These are phyloP conservation scores for Passerculus sandwichensis DNA, from an alignment of 2,797 vertebrate species.

Conservation along the genomic window DNA sequence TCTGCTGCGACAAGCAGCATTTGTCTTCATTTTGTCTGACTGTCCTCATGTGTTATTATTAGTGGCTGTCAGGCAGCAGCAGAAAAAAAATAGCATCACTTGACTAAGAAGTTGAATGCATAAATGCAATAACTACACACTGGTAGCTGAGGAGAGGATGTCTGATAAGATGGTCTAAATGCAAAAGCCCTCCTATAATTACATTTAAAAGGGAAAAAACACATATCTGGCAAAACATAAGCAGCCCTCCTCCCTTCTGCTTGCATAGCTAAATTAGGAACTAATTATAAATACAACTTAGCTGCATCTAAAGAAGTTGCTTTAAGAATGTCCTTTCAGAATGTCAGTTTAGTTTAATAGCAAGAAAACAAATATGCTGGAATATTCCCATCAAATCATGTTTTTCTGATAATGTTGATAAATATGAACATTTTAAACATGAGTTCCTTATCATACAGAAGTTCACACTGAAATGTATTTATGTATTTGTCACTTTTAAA, in stretches of 20 bases:
- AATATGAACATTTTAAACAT: slow-evolving; percentile 73
- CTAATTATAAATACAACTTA: slow-evolving; percentile 78
- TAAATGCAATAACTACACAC: slow-evolving; percentile 79
- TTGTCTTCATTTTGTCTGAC: slow-evolving; percentile 99
- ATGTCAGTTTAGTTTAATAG: slow-evolving; percentile 76
- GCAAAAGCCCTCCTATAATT: slow-evolving; percentile 63
- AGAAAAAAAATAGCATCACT: slow-evolving; percentile 83
- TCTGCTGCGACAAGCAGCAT: slow-evolving; percentile 90
- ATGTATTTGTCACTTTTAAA: neutral
- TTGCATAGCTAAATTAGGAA: slow-evolving; percentile 70
- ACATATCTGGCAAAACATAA: slow-evolving; percentile 70
- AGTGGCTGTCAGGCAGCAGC: slow-evolving; percentile 89
- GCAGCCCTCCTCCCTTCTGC: slow-evolving; percentile 59
- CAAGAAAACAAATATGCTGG: slow-evolving; percentile 78
- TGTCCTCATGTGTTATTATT: slow-evolving; percentile 99
- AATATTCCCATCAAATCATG: slow-evolving; percentile 70
- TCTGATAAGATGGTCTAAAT: slow-evolving; percentile 70
- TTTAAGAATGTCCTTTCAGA: slow-evolving; percentile 72
- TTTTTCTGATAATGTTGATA: slow-evolving; percentile 75
- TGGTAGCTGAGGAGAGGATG: slow-evolving; percentile 71
- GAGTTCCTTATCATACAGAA: slow-evolving; percentile 56
- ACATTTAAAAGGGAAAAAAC: slow-evolving; percentile 71
- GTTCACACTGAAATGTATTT: slow-evolving; percentile 17
- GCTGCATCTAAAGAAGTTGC: slow-evolving; percentile 68
- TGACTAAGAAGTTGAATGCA: slow-evolving; percentile 84